Evolutionary conservation across 2,113 vertebrate genomes (phyloP), one percentile per base, ranked within the genome.

Genomic region (Seriola rivoliana): DNA sequence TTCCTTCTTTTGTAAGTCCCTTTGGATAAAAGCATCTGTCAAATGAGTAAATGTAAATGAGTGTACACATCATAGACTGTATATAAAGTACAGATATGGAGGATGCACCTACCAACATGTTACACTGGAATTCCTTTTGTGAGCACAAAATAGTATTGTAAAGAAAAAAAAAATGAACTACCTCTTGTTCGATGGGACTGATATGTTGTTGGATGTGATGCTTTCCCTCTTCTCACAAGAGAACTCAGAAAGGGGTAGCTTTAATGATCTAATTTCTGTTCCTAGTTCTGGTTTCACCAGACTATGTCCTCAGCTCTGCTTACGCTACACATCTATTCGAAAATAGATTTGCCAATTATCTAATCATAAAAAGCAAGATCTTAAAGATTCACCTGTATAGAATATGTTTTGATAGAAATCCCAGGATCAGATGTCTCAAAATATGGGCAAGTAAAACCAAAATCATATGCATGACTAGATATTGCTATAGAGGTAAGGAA

Each of bases 231-330:
- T 19, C 17, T 68, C 4, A 4, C 38, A 16, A 6, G 8, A 23
- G 3, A 71, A 19, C 4, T 63, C 1, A n/a, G 8, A 23, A 36
- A 5, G 21, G 0, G 3, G 9, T 0, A 12, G 21, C 17, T 54
- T 14, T 42, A 36, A 19, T 69, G 32, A 12, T 48, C 5, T 65
- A 3, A 25, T 78, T 52, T 71, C 59, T 34, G 7, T 77, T 91
- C 65, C 80, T 48, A 0, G 0, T 79, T 77, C 11, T n/a, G 12
- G 21, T 64, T 64, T 42, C n/a, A 14, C 8, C 8, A 10, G 40
- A 42, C 8, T 42, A 1, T 42, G 40, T 42, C 40, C 40, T 2
- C 40, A 10, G 40, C 4, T 36, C 34, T 36, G 9, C 40, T 2
- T 8, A 8, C 2, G 0, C 46, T 13, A 21, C 19, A 19, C 48